phyloP scores from a whole-genome alignment of 2,113 vertebrate species.

The Chaetodon trifascialis region DNA sequence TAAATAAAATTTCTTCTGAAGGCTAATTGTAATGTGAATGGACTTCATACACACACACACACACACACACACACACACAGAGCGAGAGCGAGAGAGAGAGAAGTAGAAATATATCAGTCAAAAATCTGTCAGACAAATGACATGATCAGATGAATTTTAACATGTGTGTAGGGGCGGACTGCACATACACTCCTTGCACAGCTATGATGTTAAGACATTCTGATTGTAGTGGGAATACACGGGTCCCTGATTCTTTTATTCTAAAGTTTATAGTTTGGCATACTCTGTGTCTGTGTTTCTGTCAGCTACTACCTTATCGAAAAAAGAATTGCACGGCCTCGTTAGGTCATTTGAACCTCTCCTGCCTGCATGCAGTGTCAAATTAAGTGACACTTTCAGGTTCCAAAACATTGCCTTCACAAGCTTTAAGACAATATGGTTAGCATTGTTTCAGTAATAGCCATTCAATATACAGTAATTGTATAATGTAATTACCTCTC shows the following conservation, averaged over 20 bases:
- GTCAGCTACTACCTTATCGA: not conserved
- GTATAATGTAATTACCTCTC: not conserved
- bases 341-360: not conserved
- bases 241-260: not conserved
- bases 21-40: not conserved
- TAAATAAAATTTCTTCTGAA: not conserved
- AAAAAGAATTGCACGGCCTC: not conserved
- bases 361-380: not conserved
- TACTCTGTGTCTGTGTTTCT: not conserved
- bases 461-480: not conserved
- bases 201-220: not conserved
- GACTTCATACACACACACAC: not conserved
- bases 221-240: conserved; percentile 1
- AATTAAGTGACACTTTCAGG: not conserved
- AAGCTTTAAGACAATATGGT: not conserved
- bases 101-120: too few relatives aligned
- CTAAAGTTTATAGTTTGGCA: not conserved
- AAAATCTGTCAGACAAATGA: too few relatives aligned
- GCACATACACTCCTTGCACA: not conserved
- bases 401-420: not conserved
- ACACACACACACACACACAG: too few relatives aligned
- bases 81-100: too few relatives aligned
- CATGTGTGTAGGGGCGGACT: not conserved
- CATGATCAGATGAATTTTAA: too few relatives aligned
- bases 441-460: not conserved